Evolutionary conservation across 2,888 invertebrate species (phyloP).

Genomic region (Pyralis farinalis): DNA sequence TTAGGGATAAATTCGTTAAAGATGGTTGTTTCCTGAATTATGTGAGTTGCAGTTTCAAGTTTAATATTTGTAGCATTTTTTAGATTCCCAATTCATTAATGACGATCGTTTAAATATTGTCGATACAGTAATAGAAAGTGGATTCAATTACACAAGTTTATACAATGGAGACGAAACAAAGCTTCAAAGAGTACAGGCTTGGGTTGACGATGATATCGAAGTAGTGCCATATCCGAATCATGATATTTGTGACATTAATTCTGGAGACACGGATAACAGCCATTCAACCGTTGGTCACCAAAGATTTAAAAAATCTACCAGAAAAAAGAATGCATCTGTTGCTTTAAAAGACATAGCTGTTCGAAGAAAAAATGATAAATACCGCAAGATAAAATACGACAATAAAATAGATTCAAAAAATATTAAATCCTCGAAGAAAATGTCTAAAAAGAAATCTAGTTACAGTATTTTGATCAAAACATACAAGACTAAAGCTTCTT

Average conservation of each 20-base stretch:
- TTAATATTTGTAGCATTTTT: too few relatives aligned
- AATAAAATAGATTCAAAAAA: slow-evolving; percentile 28
- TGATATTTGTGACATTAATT: slow-evolving; percentile 26
- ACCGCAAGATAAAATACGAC: slow-evolving; percentile 18
- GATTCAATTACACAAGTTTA: slow-evolving; percentile 8
- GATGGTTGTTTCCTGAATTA: slow-evolving; percentile 1
- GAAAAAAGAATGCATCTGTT: slow-evolving; percentile 19
- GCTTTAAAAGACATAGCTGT: slow-evolving; percentile 9
- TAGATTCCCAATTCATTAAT: too few relatives aligned
- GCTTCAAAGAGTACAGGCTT: slow-evolving; percentile 43
- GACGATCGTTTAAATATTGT: too few relatives aligned
- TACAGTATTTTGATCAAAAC: slow-evolving; percentile 28
- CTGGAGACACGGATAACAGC: slow-evolving; percentile 33
- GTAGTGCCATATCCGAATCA: slow-evolving; percentile 26
- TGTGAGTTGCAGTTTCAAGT: too few relatives aligned
- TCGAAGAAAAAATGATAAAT: slow-evolving; percentile 12
- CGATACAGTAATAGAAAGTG: slow-evolving; percentile 15
- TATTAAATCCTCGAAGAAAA: slow-evolving; percentile 31
- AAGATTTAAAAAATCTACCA: slow-evolving; percentile 28
- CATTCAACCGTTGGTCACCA: slow-evolving; percentile 20
- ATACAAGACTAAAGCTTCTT: slow-evolving; percentile 25
- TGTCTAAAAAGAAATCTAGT: slow-evolving; percentile 27
- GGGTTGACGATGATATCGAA: slow-evolving; percentile 43
- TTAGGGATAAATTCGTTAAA: slow-evolving; percentile 31
- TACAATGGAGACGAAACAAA: slow-evolving; percentile 22